These are phyloP conservation scores for Heliconius hewitsoni DNA, from an alignment of 1,140 invertebrate species.

Conservation along the genomic window DNA sequence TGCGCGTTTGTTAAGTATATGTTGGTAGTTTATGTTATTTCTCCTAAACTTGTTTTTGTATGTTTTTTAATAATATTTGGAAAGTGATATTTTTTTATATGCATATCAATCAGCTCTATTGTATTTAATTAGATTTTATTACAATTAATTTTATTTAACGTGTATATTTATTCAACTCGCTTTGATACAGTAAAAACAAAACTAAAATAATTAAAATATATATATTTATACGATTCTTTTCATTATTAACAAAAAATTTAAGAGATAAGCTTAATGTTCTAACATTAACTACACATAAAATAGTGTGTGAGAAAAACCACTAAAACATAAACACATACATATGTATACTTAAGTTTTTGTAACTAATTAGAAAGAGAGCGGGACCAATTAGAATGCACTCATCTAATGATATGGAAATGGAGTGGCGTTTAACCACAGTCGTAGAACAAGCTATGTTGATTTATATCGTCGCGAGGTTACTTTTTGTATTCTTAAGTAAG, in stretches of 20 bases:
- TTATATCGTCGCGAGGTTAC: conserved; percentile 39
- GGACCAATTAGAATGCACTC: conserved; percentile 40
- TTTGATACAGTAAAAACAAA: too few species aligned
- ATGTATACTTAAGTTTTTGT: conserved; percentile 14
- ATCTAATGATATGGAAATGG: conserved; percentile 73
- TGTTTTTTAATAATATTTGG: too few species aligned
- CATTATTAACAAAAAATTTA: not conserved
- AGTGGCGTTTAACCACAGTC: conserved; percentile 46
- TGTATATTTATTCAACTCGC: too few species aligned
- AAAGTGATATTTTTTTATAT: too few species aligned
- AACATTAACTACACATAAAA: conserved; percentile 6
- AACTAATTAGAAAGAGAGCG: conserved; percentile 29
- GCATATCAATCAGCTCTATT: too few species aligned
- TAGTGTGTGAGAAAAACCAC: conserved; percentile 20
- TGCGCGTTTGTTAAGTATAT: not conserved
- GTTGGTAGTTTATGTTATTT: not conserved
- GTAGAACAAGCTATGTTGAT: conserved; percentile 49
- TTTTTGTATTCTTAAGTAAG: conserved; percentile 18
- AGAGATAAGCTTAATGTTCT: not conserved
- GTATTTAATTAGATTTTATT: too few species aligned
- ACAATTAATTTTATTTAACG: too few species aligned
- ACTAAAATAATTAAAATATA: too few species aligned
- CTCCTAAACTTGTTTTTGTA: too few species aligned
- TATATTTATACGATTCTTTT: not conserved
- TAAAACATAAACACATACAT: not conserved